Evolutionary conservation across 2,888 invertebrate genomes (phyloP).

Genomic region (Eretmocerus hayati): DNA sequence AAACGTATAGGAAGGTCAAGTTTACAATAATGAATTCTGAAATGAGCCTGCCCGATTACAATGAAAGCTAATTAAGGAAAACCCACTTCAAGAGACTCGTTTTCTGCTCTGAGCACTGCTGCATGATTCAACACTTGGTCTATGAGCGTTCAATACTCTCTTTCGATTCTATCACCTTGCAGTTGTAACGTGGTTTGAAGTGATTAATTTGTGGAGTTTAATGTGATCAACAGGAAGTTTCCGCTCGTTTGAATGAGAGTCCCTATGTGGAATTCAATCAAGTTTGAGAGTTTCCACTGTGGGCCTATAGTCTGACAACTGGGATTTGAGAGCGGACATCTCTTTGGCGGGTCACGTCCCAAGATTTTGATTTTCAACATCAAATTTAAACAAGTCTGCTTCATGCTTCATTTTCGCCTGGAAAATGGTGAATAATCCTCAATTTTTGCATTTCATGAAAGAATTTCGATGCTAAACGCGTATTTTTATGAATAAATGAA

Average conservation of each 20-base stretch:
- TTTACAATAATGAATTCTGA: not conserved
- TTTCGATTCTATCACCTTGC: slow-evolving; percentile 40
- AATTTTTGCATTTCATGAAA: too few relatives aligned
- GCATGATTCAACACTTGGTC: slow-evolving; percentile 38
- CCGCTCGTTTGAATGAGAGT: slow-evolving; percentile 31
- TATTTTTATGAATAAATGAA: too few relatives aligned
- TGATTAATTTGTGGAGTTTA: slow-evolving; percentile 35
- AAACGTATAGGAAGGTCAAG: not conserved
- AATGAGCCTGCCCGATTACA: too few relatives aligned
- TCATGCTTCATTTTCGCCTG: slow-evolving; percentile 34
- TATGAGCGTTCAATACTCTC: slow-evolving; percentile 42
- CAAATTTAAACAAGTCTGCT: slow-evolving; percentile 29
- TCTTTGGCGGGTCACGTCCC: slow-evolving; percentile 40
- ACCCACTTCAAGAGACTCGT: slow-evolving; percentile 28
- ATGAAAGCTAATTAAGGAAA: not conserved
- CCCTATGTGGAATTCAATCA: slow-evolving; percentile 34
- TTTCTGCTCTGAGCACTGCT: slow-evolving; percentile 33
- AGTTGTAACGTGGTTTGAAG: slow-evolving; percentile 37
- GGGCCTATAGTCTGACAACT: slow-evolving; percentile 36
- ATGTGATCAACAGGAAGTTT: slow-evolving; percentile 36
- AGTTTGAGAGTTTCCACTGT: slow-evolving; percentile 37
- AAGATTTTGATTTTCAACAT: slow-evolving; percentile 33
- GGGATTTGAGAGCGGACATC: slow-evolving; percentile 37
- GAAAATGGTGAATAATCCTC: not conserved
- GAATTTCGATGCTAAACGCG: too few relatives aligned